Base-by-base conservation (phyloP, 2,797 vertebrate genomes). In the Diplodus puntazzo region DNA sequence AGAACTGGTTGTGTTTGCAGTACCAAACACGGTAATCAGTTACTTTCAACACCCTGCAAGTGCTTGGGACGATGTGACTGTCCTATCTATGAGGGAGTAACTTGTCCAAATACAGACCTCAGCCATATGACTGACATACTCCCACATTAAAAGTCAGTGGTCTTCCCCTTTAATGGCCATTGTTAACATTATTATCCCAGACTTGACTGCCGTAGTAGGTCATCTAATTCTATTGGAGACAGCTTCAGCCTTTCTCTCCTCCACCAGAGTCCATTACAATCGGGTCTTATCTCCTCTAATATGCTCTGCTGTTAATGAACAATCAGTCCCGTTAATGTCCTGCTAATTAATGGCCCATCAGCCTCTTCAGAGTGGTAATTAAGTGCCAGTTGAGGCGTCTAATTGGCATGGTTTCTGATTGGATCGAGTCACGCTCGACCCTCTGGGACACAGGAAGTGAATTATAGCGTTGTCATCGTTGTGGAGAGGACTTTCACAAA, bases 271-370 rank as follows among this genome's bases (percentile, higher is more conserved):
- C 90, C 80, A 90, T 92, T 90, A 91, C 91, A 89, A 85, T 86
- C 64, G 54, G 45, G 82, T 87, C 93, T 93, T 93, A 94, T 93
- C 92, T 93, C 76, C 84, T 89, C 88, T 89, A 93, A 93, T 94
- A 93, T 93, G 92, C 86, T 87, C 79, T 73, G 85, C 92, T 91
- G 91, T 94, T 93, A 93, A 93, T 92, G 93, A 93, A 92, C 91
- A 94, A 92, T 94, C 91, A 91, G 90, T 86, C 87, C 87, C 27
- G 91, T 91, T 94, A 94, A 93, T 92, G 92, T 92, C 92, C 91
- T 89, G 89, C 92, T 94, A 94, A 94, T 94, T 92, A 94, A 94
- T 91, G 89, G 88, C 84, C 87, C 91, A 92, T 92, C 92, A 93
- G 87, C 84, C 91, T 88, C 88, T 90, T 93, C 90, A 87, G 82